phyloP scores from a whole-genome alignment of 23 tunicate genomes.

The Ciona savignyi region DNA sequence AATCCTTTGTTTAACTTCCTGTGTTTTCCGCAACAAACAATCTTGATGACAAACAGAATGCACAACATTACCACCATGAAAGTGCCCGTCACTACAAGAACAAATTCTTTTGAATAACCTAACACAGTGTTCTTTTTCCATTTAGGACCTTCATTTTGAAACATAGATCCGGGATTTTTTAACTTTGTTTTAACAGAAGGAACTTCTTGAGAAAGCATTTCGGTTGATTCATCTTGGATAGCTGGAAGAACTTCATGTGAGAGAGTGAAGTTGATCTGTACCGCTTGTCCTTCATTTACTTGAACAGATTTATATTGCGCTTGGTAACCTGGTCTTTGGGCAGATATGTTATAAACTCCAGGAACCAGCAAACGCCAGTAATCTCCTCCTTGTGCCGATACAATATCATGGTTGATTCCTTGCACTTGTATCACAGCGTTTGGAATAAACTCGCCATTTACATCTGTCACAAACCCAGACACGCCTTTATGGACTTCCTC shows the following conservation, averaged over 20 bases:
- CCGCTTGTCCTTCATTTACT: not conserved
- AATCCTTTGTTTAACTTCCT: not conserved
- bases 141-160: too few relatives aligned
- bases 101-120: not conserved
- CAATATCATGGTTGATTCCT: slow-evolving; percentile 13
- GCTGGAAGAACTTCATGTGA: too few relatives aligned
- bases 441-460: slow-evolving; percentile 3
- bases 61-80: not conserved
- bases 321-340: slow-evolving; percentile 23
- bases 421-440: slow-evolving; percentile 7
- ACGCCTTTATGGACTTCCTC: slow-evolving; percentile 45
- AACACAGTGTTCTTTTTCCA: not conserved
- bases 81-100: not conserved
- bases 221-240: too few relatives aligned
- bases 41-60: not conserved
- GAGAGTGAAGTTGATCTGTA: not conserved
- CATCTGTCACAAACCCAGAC: slow-evolving; percentile 56
- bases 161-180: too few relatives aligned
- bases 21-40: not conserved
- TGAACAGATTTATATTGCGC: not conserved
- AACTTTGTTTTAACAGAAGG: too few relatives aligned
- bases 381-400: slow-evolving; percentile 33
- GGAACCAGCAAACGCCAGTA: slow-evolving; percentile 52
- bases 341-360: slow-evolving; percentile 17
- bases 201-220: too few relatives aligned